Base-by-base conservation (phyloP, 2,797 vertebrate genomes). In the Setipinna tenuifilis region DNA sequence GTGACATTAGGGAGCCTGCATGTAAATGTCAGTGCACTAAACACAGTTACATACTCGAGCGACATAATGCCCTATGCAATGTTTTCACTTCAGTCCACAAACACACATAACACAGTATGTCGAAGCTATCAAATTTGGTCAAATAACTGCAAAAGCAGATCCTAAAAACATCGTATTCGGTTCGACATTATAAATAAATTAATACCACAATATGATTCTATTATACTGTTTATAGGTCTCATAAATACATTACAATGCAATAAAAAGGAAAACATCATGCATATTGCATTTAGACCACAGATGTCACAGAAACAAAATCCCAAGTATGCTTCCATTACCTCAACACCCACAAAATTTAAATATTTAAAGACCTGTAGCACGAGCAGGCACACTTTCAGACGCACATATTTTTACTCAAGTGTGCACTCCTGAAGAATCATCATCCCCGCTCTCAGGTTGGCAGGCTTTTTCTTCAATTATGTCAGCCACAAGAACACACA, bases 291-390 rank as follows among this genome's bases (percentile, higher is more conserved):
- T 17, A 41, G 71, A 78, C 71, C 71, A 78, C 31, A 78, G 35
- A 78, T 78, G 71, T 78, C 35, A 78, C 71, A 78, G 71, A 44
- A 78, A 78, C 71, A 78, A 78, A 78, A 78, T 75, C 68, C 14
- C 68, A 75, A 78, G 71, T 44, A 78, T 78, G 21, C 71, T 44
- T 78, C 31, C 71, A 78, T 78, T 78, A 78, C 71, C 35, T 78
- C 31, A 44, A 78, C 71, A 78, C 71, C 35, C 71, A 78, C 35
- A 78, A 78, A 41, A 78, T 78, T 78, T 78, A 78, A 78, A 78
- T 44, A 78, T 78, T 75, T 78, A 44, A 78, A 78, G 17, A 35
- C 71, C 19, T 6, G 35, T 19, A 44, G 71, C 35, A 44, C 17
- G 41, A 78, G 31, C 28, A 44, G 65, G 65, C 25, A 31, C 65